Evolutionary conservation across 2,888 invertebrate genomes (phyloP), one percentile per base, ranked within the genome.

Genomic region (Epistrophella euchroma): DNA sequence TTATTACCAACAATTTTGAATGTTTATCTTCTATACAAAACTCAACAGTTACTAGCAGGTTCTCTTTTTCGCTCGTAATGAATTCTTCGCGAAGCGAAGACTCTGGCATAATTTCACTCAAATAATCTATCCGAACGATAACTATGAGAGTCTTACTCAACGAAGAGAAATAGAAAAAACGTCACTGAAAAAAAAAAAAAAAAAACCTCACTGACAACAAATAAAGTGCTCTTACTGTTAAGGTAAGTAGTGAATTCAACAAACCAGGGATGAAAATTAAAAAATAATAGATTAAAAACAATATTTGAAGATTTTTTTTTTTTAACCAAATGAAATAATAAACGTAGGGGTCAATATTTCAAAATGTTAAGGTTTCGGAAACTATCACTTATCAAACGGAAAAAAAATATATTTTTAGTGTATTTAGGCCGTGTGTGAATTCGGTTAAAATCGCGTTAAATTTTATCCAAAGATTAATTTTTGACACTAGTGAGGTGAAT

Each of bases 11-110:
- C 28, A 28, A 64, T 28, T 28, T 45, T 28, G 7, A 47, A 60
- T 60, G 4, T 64, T 64, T 45, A 64, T 64, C 45, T 58, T 45
- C 28, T 28, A 28, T 28, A 45, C 22, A 28, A 64, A 64, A 10
- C 40, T 60, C 40, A 60, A 40, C 15, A 25, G 25, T 60, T 25
- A 60, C 2, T 1, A 15, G 11, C 17, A 64, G 28, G 0, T 45
- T 60, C 37, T 15, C 22, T 28, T 64, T 64, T 28, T 17, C 32
- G 10, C 2, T 2, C 15, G 0, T 22, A 2, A 25, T 43, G 10
- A 17, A 13, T 43, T 17, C n/a, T 28, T 45, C 25, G n/a, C n/a
- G 4, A 25, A 25, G 35, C 10, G 11, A 25, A 62, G n/a, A 1
- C 62, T 62, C 10, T 25, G 15, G 11, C 43, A 28, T 45, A 62